phyloP scores from a whole-genome alignment of 2,797 vertebrate genomes.

The Alcedo atthis region DNA sequence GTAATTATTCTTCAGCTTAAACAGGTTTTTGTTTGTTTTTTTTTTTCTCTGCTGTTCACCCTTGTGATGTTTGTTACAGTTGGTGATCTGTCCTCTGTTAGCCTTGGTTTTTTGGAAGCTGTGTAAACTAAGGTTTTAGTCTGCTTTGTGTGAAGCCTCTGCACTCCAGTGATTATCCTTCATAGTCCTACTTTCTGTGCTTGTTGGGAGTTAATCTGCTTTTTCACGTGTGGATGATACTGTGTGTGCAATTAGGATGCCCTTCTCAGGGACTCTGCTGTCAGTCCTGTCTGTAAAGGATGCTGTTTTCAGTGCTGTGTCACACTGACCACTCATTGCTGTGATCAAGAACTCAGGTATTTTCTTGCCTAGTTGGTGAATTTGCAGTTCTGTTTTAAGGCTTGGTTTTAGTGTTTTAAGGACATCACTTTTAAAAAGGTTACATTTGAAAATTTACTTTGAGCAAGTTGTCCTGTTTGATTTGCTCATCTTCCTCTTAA shows the following conservation, averaged over 20 bases:
- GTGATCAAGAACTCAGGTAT: not conserved
- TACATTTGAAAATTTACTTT: not conserved
- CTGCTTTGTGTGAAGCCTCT: constrained; percentile 35
- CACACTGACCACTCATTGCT: not conserved
- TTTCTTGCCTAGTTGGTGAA: not conserved
- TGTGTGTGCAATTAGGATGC: not conserved
- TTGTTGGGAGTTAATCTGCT: constrained; percentile 61
- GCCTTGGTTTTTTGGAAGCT: not conserved
- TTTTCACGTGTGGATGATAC: constrained; percentile 27
- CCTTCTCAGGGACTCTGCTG: not conserved
- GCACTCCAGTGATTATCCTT: constrained; percentile 49
- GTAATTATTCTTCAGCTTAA: not conserved
- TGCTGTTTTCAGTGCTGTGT: not conserved
- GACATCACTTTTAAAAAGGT: not conserved
- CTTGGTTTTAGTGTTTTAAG: not conserved
- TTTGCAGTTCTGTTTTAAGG: not conserved
- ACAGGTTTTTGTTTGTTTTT: not conserved
- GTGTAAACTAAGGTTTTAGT: constrained; percentile 42
- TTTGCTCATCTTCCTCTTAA: not conserved
- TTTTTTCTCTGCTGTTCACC: not conserved
- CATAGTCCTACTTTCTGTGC: constrained; percentile 51
- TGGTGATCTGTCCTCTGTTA: not conserved
- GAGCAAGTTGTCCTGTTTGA: not conserved
- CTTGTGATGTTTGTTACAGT: not conserved
- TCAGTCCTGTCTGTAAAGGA: not conserved